Evolutionary conservation across 2,888 invertebrate genomes (phyloP).

Genomic region (Amblyjoppa proteus): DNA sequence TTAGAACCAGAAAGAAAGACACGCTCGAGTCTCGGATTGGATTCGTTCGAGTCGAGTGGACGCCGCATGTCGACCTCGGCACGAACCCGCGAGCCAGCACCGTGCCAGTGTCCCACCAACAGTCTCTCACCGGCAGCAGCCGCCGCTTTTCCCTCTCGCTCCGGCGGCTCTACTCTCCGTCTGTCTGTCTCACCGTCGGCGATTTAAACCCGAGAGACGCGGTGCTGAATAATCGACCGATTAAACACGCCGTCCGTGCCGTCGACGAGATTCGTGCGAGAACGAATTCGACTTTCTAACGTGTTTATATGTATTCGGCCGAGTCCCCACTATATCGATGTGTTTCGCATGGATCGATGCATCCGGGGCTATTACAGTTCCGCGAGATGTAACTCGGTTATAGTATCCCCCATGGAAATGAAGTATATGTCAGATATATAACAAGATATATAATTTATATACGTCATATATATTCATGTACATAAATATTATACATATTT

Average conservation of each 20-base stretch:
- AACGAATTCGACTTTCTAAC: conserved; percentile 68
- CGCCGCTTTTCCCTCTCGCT: neutral
- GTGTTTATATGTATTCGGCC: conserved; percentile 52
- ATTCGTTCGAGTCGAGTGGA: conserved; percentile 64
- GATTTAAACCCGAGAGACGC: conserved; percentile 15
- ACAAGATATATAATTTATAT: too few species aligned
- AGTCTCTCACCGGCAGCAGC: neutral
- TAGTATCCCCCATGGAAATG: neutral
- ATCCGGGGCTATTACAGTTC: conserved; percentile 45
- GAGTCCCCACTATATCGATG: conserved; percentile 22
- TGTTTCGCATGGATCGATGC: conserved; percentile 49
- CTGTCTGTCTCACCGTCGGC: neutral
- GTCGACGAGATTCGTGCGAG: conserved; percentile 59
- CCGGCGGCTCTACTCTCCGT: neutral
- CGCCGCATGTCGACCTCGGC: conserved; percentile 64
- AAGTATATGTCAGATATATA: too few species aligned
- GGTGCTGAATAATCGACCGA: conserved; percentile 59
- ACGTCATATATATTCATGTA: too few species aligned
- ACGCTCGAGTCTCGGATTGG: conserved; percentile 59
- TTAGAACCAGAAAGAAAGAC: conserved; percentile 56
- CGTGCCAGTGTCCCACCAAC: conserved; percentile 30
- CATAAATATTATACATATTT: too few species aligned
- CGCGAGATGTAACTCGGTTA: conserved; percentile 57
- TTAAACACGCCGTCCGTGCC: conserved; percentile 45
- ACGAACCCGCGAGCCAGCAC: conserved; percentile 50